phyloP scores from a whole-genome alignment of 2,113 vertebrate genomes.

The Pardalotus punctatus region DNA sequence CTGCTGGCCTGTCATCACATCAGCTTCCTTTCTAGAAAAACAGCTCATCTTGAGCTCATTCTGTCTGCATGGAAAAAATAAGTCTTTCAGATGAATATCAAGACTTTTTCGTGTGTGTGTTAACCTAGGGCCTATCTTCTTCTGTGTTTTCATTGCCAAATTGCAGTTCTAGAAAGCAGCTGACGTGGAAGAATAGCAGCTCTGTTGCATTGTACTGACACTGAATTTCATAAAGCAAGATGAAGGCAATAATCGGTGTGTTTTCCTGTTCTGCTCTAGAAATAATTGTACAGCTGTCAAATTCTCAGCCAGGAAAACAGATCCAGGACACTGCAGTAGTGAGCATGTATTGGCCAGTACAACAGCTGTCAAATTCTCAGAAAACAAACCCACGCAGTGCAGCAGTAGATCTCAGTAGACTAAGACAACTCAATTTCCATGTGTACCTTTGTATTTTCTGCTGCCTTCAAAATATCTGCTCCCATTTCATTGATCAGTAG shows the following conservation, averaged over 20 bases:
- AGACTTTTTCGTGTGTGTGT: background rate
- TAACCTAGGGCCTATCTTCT: background rate
- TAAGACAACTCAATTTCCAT: constrained; percentile 22
- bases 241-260: background rate
- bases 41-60: background rate
- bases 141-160: background rate
- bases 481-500: background rate
- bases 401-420: background rate
- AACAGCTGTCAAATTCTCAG: constrained; percentile 41
- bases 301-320: constrained; percentile 28
- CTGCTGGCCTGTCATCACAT: background rate
- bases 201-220: background rate
- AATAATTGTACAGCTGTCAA: constrained; percentile 62
- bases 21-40: background rate
- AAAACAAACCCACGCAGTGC: background rate
- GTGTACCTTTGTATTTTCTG: background rate
- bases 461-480: constrained; percentile 34
- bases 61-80: background rate
- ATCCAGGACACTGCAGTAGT: constrained; percentile 1
- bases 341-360: background rate
- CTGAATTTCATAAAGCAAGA: constrained; percentile 15
- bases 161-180: background rate
- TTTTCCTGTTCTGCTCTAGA: constrained; percentile 23
- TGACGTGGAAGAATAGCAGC: background rate
- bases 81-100: background rate